phyloP scores from a whole-genome alignment of 2,888 invertebrate species.

The Lottia scabra region DNA sequence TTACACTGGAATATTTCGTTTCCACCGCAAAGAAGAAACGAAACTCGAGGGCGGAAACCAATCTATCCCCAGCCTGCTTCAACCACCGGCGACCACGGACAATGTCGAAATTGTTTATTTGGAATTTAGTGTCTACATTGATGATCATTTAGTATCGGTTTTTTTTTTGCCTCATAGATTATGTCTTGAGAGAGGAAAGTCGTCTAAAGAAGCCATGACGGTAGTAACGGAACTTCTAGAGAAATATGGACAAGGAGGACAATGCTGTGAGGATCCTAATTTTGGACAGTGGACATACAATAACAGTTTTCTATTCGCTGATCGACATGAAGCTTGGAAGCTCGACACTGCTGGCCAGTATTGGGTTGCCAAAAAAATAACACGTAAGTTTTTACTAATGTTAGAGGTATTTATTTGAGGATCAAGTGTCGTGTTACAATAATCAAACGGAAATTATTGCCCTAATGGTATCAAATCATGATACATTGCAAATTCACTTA shows the following conservation, averaged over 20 bases:
- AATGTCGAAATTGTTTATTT: too few relatives aligned
- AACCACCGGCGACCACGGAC: too few relatives aligned
- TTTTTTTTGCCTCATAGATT: too few relatives aligned
- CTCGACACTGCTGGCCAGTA: conserved; percentile 81
- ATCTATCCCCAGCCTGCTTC: too few relatives aligned
- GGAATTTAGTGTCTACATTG: too few relatives aligned
- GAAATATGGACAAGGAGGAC: conserved; percentile 80
- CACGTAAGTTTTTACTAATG: conserved; percentile 65
- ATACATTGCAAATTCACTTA: too few relatives aligned
- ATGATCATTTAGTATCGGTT: too few relatives aligned
- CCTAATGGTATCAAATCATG: background rate
- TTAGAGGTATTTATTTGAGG: background rate
- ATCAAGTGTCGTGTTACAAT: too few relatives aligned
- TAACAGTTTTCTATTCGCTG: conserved; percentile 82
- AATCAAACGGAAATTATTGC: background rate
- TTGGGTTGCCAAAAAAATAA: conserved; percentile 82
- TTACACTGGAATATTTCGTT: too few relatives aligned
- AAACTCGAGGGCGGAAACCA: too few relatives aligned
- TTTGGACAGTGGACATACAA: conserved; percentile 75
- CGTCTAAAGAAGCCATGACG: conserved; percentile 78
- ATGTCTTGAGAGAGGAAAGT: conserved; percentile 78
- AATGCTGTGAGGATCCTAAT: conserved; percentile 75
- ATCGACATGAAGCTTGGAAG: conserved; percentile 80
- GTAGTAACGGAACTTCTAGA: conserved; percentile 77
- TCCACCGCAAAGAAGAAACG: too few relatives aligned